Evolutionary conservation across 2,113 vertebrate species (phyloP).

Genomic region (Cyprinodon variegatus): DNA sequence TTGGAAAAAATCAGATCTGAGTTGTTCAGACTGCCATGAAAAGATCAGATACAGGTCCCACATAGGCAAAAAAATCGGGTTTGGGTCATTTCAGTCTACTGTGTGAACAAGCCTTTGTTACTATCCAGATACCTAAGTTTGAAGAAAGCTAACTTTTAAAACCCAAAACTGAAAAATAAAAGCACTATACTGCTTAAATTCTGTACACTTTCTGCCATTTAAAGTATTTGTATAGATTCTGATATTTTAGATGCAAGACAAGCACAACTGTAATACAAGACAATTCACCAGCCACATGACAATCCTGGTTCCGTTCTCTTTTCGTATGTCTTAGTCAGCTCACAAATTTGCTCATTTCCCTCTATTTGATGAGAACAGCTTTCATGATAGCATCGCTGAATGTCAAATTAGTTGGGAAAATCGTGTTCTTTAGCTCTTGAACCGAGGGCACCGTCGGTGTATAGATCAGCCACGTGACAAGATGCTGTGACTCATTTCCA

Average conservation of each 20-base stretch:
- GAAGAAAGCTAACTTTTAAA: too few species aligned
- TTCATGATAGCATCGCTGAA: slow-evolving; percentile 52
- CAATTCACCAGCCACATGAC: neutral
- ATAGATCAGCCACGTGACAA: slow-evolving; percentile 61
- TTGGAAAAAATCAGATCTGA: too few species aligned
- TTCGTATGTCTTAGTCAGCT: slow-evolving; percentile 12
- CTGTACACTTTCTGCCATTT: neutral
- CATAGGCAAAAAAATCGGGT: too few species aligned
- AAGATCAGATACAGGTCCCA: too few species aligned
- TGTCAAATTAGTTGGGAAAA: slow-evolving; percentile 58
- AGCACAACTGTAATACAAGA: neutral
- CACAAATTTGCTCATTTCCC: slow-evolving; percentile 51
- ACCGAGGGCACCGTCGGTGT: slow-evolving; percentile 42
- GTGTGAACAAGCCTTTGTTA: too few species aligned
- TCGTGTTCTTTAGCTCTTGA: slow-evolving; percentile 57
- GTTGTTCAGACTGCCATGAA: too few species aligned
- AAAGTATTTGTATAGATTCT: neutral
- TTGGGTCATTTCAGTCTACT: too few species aligned
- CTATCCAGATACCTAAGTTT: too few species aligned
- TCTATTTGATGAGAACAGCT: slow-evolving; percentile 52
- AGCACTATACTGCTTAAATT: neutral
- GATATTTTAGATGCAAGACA: neutral
- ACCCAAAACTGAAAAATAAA: neutral
- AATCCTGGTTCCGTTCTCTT: slow-evolving; percentile 6
- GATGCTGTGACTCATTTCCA: slow-evolving; percentile 72